These are phyloP conservation scores for Nephila pilipes DNA, from an alignment of 1,140 invertebrate genomes.

Conservation along the genomic window DNA sequence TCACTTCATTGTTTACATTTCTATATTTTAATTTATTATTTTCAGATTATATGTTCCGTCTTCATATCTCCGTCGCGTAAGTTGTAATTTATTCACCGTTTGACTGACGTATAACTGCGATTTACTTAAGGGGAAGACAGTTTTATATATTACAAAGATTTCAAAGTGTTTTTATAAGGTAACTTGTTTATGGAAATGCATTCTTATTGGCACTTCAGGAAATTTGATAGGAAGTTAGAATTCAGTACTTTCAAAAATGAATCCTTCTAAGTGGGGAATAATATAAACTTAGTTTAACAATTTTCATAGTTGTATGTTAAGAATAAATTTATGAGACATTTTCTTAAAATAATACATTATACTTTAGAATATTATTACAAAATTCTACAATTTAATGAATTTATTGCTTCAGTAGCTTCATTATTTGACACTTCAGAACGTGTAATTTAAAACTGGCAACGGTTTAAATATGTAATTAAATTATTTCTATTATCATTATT, in stretches of 20 bases:
- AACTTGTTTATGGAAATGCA: neutral
- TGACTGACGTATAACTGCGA: neutral
- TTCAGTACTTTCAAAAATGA: neutral
- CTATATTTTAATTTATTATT: slow-evolving; percentile 32
- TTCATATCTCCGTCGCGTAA: neutral
- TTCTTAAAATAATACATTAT: neutral
- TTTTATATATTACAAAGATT: neutral
- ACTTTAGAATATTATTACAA: neutral
- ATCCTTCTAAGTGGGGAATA: neutral
- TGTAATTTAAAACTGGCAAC: neutral
- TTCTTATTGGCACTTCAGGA: neutral
- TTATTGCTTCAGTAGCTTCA: neutral
- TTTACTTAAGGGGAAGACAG: neutral
- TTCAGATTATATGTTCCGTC: neutral
- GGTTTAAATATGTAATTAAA: too few species aligned
- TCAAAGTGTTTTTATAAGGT: neutral
- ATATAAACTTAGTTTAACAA: neutral
- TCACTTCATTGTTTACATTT: slow-evolving; percentile 51
- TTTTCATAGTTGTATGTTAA: neutral
- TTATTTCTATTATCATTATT: too few species aligned
- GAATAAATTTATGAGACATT: neutral
- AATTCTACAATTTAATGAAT: neutral
- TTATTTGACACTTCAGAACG: neutral
- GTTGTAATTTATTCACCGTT: neutral
- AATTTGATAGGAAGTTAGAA: neutral